Base-by-base conservation (phyloP, 2,113 vertebrate species). In the Procavia capensis region DNA sequence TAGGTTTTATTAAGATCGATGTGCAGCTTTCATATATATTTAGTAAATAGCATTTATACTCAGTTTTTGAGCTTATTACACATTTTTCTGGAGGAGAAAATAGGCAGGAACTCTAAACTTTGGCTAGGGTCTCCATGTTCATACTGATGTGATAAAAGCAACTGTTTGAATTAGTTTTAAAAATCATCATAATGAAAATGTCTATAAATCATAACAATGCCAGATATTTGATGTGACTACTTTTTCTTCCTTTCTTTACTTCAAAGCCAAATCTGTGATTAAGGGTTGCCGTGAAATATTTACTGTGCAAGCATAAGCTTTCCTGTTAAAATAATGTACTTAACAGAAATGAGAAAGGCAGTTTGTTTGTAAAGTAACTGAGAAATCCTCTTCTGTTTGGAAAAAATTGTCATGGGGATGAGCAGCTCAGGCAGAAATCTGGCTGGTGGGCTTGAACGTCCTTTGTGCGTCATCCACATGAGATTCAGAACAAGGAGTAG, bases 1-100 rank as follows among this genome's bases (percentile, higher is more conserved):
- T n/a, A n/a, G n/a, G 6, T 82, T 81, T 93, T 54, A 82, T 92
- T 95, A 93, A 95, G 91, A 97, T 95, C 72, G 95, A 94, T 90
- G n/a, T 78, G 27, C 70, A 88, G 50, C 39, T 78, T 96, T 78
- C 92, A 76, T 78, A 50, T 83, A n/a, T 64, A n/a, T 59, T 27
- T 85, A 94, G 74, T 84, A 90, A 94, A 85, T 88, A 91, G 6
- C 82, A 93, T 82, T 64, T 27, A 74, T 22, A 61, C 43, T 22
- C 20, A 90, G 24, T 2, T 92, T 79, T 93, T 91, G 66, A 83
- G 43, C 84, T 90, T 94, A 72, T 78, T 88, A 63, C 34, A 50
- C 16, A 72, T 72, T 85, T 25, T 29, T 11, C 89, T 89, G 16
- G 17, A 7, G 45, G 22, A 24, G 54, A 84, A 36, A 74, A 75